Conservation (phyloP, 2,113 vertebrate genomes). For the Chloropsis cyanopogon region DNA sequence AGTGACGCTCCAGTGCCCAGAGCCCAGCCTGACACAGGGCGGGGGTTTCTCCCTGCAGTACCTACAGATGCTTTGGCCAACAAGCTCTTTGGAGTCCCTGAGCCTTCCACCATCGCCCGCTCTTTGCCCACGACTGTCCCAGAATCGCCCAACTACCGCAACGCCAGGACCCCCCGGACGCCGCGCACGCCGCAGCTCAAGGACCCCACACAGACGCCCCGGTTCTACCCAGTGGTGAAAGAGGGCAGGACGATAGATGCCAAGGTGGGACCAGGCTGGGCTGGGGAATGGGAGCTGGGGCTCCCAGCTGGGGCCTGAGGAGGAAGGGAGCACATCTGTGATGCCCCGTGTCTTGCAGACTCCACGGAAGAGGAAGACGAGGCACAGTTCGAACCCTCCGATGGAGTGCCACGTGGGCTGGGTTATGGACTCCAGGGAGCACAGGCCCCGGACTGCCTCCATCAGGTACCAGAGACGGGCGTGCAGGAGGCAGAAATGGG, state of each 20-base stretch:
- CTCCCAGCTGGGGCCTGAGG: not conserved
- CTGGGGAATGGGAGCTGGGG: not conserved
- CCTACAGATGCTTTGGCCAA: conserved; percentile 96
- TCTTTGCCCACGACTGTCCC: conserved; percentile 96
- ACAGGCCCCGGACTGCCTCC: conserved; percentile 91
- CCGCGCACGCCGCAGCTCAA: conserved; percentile 94
- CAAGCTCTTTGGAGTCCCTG: conserved; percentile 93
- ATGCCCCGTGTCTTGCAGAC: conserved; percentile 73
- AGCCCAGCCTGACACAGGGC: not conserved
- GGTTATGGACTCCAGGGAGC: conserved; percentile 99
- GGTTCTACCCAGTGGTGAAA: conserved; percentile 98
- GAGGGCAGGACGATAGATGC: conserved; percentile 93
- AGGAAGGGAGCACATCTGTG: fast-evolving
- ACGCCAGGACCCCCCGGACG: conserved; percentile 89
- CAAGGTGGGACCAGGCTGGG: conserved; percentile 75
- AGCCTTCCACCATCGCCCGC: conserved; percentile 89
- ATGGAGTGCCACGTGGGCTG: conserved; percentile 98
- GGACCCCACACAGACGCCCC: conserved; percentile 88
- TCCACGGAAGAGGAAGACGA: conserved; percentile 94
- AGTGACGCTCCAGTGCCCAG: not conserved
- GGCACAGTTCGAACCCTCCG: conserved; percentile 96
- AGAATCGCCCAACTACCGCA: conserved; percentile 94
- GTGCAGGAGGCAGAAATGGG: not conserved
- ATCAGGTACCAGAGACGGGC: conserved; percentile 79
- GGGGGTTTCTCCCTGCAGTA: conserved; percentile 70